Percentiles rank a stretch among this genome's conserved stretches.
phyloP scores from a whole-genome alignment of 2,113 vertebrate genomes.

The Jaculus jaculus region DNA sequence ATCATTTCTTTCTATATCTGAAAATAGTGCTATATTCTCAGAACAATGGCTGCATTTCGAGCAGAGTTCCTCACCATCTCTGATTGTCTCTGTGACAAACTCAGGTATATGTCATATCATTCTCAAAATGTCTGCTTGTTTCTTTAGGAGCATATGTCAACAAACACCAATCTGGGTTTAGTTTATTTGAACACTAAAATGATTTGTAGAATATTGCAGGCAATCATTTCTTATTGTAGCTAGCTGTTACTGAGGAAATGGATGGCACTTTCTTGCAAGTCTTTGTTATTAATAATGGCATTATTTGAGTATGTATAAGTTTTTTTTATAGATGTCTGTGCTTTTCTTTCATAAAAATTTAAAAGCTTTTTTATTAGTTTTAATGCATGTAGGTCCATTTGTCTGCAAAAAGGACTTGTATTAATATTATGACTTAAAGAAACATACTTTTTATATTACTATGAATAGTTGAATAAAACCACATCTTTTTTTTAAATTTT shows the following conservation, averaged over 20 bases:
- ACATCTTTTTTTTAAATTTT: too few relatives aligned
- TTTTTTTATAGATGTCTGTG: not conserved
- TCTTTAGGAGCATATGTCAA: not conserved
- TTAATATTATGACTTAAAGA: not conserved
- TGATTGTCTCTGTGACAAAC: not conserved
- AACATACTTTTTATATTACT: not conserved
- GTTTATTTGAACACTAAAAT: not conserved
- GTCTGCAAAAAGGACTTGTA: not conserved
- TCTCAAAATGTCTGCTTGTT: not conserved
- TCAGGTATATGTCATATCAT: not conserved
- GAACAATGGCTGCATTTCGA: not conserved
- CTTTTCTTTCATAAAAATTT: not conserved
- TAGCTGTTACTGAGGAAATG: not conserved
- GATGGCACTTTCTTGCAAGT: not conserved
- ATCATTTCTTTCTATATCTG: not conserved
- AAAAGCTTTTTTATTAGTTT: not conserved
- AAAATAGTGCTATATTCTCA: not conserved
- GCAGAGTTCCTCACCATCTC: not conserved
- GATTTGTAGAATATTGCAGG: not conserved
- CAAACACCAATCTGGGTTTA: not conserved
- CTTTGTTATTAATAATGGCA: slow-evolving; percentile 2
- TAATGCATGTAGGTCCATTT: not conserved
- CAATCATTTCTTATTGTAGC: not conserved
- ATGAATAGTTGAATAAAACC: not conserved
- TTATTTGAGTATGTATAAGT: not conserved